Evolutionary conservation across 2,113 vertebrate species (phyloP), one percentile per base, ranked within the genome.

Genomic region (Mustela nigripes): DNA sequence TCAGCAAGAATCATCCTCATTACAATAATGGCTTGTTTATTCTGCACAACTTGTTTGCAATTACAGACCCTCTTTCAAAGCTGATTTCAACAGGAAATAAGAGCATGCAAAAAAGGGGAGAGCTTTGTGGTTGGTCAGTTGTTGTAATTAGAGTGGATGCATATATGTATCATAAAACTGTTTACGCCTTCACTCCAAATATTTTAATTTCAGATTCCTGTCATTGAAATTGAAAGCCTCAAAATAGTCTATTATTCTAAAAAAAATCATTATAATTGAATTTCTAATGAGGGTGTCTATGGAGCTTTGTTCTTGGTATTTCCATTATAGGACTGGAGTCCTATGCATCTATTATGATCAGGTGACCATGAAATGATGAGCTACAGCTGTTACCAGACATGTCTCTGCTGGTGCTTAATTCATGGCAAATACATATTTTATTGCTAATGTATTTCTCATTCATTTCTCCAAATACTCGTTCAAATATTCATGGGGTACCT

Each of bases 1-100:
- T 86, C 36, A 73, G 93, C 69, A 85, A 91, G 97, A 94, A 90
- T 97, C 94, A 79, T 90, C 67, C 92, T 98, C n/a, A 45, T 98
- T 98, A 97, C 48, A 97, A 82, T 97, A 98, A 91, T 93, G 92
- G 86, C 94, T 98, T 89, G 80, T 96, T 98, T 98, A 95, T 98
- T 96, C 96, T 96, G 97, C 67, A 91, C 81, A 97, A 89, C 94
- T 98, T 97, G 93, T 85, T 98, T 97, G 97, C 85, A 69, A 22
- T 98, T 96, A 82, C 21, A 48, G 50, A 67, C 53, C 76, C 81
- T 80, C 26, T 94, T 98, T 98, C 71, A 89, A 95, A 96, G 88
- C 16, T 0, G 0, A 80, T 97, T 98, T 92, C 67, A 81, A 96
- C 79, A 95, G 84, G 4, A 26, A 96, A 95, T 85, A 96, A 94